Base-by-base conservation (phyloP, 2,797 vertebrate genomes). In the Cetoscarus ocellatus region DNA sequence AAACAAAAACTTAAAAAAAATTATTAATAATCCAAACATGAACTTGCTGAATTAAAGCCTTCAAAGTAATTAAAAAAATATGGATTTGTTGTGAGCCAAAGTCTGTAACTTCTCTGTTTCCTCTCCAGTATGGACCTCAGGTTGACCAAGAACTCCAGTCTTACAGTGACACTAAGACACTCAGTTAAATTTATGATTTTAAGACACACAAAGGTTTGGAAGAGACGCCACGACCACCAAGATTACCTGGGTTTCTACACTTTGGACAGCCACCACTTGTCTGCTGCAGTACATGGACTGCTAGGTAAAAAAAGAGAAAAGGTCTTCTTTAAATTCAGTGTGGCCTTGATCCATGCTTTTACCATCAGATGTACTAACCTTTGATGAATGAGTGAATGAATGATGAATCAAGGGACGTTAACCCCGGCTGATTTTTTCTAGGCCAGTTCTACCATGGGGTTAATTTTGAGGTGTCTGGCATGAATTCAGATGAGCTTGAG, bases 211-310 rank as follows among this genome's bases (percentile, higher is more conserved):
- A 94, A 95, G 78, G 91, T 96, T 10, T 97, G 96, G 97, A 95
- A 93, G 81, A 91, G 92, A 68, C 93, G 93, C 62, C 95, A 95
- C 0, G 65, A 91, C 43, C 95, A 96, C 60, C 93, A 86, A 63
- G 93, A 96, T 80, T 98, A 96, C 77, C 90, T 99, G 58, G 97
- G 97, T 27, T 96, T 99, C 63, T 98, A 98, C 55, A 96, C 92
- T 4, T 2, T 96, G 70, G 94, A 97, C 79, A 93, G 93, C 63
- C 94, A 95, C 78, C 90, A 88, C 52, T 78, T 98, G 50, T 97
- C 97, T 60, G 45, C 86, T n/a, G 89, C 86, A 36, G 96, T 96
- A 18, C 96, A 97, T 19, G 97, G 98, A 27, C 90, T 99, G 36
- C 87, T 98, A 85, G 97, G 98, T 99, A 77, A 17, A 52, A 3